Conservation (phyloP, 2,888 invertebrate species). For the Dorcus parallelipipedus region DNA sequence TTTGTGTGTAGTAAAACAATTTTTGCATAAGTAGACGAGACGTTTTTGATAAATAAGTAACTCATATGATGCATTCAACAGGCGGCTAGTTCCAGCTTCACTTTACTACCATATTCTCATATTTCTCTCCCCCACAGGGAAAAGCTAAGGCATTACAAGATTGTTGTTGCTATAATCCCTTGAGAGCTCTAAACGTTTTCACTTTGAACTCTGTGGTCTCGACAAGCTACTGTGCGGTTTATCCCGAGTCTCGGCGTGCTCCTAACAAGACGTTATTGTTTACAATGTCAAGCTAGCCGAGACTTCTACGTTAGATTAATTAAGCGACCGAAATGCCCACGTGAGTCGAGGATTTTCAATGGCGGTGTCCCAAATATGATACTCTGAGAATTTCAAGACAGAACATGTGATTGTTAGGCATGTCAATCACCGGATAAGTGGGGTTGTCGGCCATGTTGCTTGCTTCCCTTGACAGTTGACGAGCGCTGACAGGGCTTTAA, state of each 20-base stretch:
- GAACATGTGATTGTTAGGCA: conserved; percentile 45
- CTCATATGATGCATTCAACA: conserved; percentile 36
- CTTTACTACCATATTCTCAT: conserved; percentile 42
- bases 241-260: conserved; percentile 20
- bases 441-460: conserved; percentile 44
- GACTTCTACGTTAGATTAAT: background rate
- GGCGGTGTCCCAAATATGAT: conserved; percentile 24
- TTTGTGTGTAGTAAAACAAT: too few species aligned
- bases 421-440: conserved; percentile 45
- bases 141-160: conserved; percentile 39
- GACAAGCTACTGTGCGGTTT: conserved; percentile 38
- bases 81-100: conserved; percentile 40
- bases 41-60: background rate
- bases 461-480: conserved; percentile 43
- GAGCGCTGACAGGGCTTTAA: conserved; percentile 38
- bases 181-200: conserved; percentile 43
- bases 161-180: conserved; percentile 46
- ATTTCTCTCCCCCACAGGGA: conserved; percentile 38
- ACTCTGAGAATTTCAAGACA: conserved; percentile 40
- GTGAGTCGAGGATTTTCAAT: background rate
- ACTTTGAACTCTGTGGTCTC: conserved; percentile 41
- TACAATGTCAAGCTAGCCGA: background rate
- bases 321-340: background rate
- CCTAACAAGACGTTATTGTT: conserved; percentile 16
- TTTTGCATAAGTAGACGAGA: too few species aligned